A percentile compares a stretch with the other conserved stretches of the same genome.
These are phyloP conservation scores for Melopsittacus undulatus DNA, from an alignment of 2,797 vertebrate genomes.

Conservation along the genomic window DNA sequence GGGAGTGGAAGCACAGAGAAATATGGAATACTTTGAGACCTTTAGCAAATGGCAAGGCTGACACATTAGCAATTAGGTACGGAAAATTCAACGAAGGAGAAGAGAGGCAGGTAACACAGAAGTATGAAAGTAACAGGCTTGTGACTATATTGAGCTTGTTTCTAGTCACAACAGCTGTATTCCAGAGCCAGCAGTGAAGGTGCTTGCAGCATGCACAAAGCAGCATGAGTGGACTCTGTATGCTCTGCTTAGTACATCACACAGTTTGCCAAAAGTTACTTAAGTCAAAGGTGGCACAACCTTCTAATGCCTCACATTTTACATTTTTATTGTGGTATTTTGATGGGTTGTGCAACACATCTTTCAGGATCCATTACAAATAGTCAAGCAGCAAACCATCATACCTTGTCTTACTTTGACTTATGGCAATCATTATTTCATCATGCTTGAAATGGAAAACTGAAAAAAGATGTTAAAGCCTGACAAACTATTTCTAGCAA, in stretches of 20 bases:
- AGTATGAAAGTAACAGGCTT: background rate
- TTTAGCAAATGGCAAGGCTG: background rate
- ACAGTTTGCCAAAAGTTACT: background rate
- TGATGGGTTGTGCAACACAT: background rate
- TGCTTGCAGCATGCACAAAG: background rate
- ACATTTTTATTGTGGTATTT: background rate
- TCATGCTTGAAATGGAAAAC: background rate
- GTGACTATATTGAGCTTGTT: rapidly evolving
- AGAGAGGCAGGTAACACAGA: background rate
- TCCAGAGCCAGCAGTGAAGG: background rate
- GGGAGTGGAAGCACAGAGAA: background rate
- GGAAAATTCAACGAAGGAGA: background rate
- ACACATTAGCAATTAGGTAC: background rate
- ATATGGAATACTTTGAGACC: background rate
- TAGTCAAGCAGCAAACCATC: background rate
- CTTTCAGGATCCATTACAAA: background rate
- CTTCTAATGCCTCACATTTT: background rate
- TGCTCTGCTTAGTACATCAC: background rate
- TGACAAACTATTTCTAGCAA: background rate
- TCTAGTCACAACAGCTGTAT: background rate
- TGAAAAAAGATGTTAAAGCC: background rate
- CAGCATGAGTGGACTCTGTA: background rate
- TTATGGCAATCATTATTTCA: background rate
- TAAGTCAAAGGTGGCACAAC: background rate
- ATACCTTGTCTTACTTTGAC: background rate